A percentile compares a stretch with the other conserved stretches of the same genome.
phyloP scores from a whole-genome alignment of 2,113 vertebrate genomes.

The Periophthalmus modestus region DNA sequence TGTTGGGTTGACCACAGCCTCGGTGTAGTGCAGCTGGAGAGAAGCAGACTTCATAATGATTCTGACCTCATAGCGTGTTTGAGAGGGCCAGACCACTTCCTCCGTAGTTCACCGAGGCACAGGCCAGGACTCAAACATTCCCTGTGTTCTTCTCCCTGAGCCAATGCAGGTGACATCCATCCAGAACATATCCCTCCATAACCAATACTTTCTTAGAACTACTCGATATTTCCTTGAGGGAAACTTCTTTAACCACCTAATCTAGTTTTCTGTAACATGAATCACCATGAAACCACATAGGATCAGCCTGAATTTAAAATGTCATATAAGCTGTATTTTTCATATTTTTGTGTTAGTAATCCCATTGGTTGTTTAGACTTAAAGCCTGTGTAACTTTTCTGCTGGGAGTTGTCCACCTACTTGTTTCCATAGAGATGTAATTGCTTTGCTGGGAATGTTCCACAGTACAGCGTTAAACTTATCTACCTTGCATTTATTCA shows the following conservation, averaged over 20 bases:
- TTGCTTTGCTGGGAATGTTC: too few species aligned
- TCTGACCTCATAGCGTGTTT: constrained; percentile 29
- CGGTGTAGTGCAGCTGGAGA: constrained; percentile 10
- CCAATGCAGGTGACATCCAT: constrained; percentile 28
- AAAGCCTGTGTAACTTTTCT: too few species aligned
- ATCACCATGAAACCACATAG: not conserved
- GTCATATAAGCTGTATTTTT: not conserved
- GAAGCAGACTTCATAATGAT: constrained; percentile 42
- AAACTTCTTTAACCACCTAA: not conserved
- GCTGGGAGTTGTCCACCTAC: too few species aligned
- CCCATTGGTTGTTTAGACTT: too few species aligned
- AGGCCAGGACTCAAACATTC: constrained; percentile 33
- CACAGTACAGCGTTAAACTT: too few species aligned
- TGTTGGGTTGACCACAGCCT: constrained; percentile 10
- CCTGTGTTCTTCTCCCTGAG: constrained; percentile 28
- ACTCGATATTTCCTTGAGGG: not conserved
- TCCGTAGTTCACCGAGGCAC: constrained; percentile 28
- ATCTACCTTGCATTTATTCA: too few species aligned
- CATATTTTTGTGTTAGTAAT: not conserved
- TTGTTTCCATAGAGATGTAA: too few species aligned
- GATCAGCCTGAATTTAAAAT: not conserved
- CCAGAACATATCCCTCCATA: not conserved
- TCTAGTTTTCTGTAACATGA: not conserved
- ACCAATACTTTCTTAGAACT: not conserved
- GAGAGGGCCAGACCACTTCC: constrained; percentile 51